Base-by-base conservation (phyloP, 2,797 vertebrate species). In the Fistularia commersonii region DNA sequence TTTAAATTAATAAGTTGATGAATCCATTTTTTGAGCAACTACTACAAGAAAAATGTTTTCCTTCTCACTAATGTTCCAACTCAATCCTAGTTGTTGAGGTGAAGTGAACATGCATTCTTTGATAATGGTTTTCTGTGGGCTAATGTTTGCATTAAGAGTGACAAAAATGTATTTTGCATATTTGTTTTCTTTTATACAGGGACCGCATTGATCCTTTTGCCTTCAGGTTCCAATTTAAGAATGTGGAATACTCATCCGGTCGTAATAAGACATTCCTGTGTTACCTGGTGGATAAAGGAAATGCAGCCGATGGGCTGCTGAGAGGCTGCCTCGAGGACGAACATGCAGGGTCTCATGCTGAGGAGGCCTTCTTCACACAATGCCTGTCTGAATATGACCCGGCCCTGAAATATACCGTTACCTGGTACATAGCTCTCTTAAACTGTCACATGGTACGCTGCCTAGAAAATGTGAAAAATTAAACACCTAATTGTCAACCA, bases 211-310 rank as follows among this genome's bases (percentile, higher is more conserved):
- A 95, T 41, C 93, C 92, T 37, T 90, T 92, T 51, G 89, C 81
- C 73, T 98, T 92, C 82, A 95, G 93, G 79, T 98, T 98, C 88
- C 96, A 98, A 86, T 98, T 94, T 79, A 93, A 95, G 81, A 98
- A 98, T 0, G 96, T 98, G 65, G 95, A 98, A 48, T 98, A 98
- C 74, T 97, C 94, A 2, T 98, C 95, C 0, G 96, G 96, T 13
- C 87, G 95, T 41, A 97, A 98, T 79, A 98, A 98, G 86, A 98
- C 96, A 69, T 91, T 95, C 73, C 88, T 98, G 61, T 97, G 92
- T 75, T 98, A 95, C 0, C 87, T 95, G 59, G 54, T 98, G 0
- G 94, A 94, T 53, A 82, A 82, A 66, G 87, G 85, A 31, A 76
- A 81, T 11, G 36, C 43, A 0, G 79, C 76, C 8, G 69, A 90